A percentile compares a stretch with the other conserved stretches of the same genome.
Conservation (phyloP, 2,888 invertebrate species). For the Tinea trinotella region DNA sequence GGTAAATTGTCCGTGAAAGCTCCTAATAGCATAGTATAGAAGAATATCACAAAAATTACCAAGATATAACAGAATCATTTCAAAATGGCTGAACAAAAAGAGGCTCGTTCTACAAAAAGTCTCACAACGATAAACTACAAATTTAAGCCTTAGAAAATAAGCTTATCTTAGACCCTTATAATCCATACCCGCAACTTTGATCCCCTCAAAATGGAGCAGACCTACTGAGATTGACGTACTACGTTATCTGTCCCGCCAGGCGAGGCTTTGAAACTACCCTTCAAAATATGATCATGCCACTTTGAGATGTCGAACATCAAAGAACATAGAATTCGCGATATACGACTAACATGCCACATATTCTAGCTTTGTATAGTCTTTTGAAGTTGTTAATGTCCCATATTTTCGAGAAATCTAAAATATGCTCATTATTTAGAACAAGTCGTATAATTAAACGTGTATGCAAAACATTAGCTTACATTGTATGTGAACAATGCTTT, state of each 20-base stretch:
- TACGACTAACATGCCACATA: conserved; percentile 15
- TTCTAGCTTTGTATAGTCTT: conserved; percentile 13
- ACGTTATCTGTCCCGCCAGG: conserved; percentile 58
- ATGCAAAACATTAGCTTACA: too few relatives aligned
- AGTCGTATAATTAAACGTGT: too few relatives aligned
- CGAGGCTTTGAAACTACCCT: conserved; percentile 43
- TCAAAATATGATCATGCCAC: conserved; percentile 30
- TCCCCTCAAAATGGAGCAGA: conserved; percentile 58
- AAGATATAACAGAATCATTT: background rate
- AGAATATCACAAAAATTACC: background rate
- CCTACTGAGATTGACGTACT: conserved; percentile 63
- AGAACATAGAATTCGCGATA: conserved; percentile 20
- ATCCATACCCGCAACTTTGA: conserved; percentile 65
- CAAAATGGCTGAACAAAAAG: background rate
- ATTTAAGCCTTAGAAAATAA: conserved; percentile 61
- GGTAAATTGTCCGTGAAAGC: background rate
- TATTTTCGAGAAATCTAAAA: too few relatives aligned
- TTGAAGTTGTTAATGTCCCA: conserved; percentile 14
- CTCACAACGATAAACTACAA: conserved; percentile 35
- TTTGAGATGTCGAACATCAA: conserved; percentile 20
- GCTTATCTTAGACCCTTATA: conserved; percentile 69
- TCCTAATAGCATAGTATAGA: background rate
- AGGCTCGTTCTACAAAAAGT: conserved; percentile 24
- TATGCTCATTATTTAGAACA: too few relatives aligned
- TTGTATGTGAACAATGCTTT: too few relatives aligned